phyloP scores from a whole-genome alignment of 2,113 vertebrate species.

The Aptenodytes patagonicus region DNA sequence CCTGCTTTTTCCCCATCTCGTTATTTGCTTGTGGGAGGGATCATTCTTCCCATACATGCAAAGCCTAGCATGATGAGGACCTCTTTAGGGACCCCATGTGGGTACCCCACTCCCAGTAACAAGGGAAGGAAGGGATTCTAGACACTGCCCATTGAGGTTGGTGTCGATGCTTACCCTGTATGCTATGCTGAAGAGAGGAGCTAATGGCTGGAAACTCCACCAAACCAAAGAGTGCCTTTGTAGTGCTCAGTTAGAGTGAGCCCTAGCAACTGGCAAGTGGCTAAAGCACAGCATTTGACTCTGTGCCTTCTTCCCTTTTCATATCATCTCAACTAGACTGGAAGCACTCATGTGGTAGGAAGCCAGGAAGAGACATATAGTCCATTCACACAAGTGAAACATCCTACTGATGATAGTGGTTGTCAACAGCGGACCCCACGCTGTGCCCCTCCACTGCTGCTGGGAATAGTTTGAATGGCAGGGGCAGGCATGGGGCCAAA shows the following conservation, averaged over 20 bases:
- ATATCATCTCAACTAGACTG: neutral
- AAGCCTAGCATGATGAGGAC: neutral
- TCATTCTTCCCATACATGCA: neutral
- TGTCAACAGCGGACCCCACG: neutral
- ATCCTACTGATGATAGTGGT: neutral
- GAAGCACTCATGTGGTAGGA: neutral
- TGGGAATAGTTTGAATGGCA: neutral
- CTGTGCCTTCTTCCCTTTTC: neutral
- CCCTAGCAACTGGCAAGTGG: neutral
- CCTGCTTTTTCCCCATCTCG: neutral
- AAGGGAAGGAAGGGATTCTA: neutral
- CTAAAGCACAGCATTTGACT: conserved; percentile 28
- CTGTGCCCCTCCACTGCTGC: neutral
- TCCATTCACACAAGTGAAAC: neutral
- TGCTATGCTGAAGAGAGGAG: neutral
- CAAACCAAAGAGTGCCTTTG: neutral
- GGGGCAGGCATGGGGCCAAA: neutral
- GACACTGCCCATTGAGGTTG: neutral
- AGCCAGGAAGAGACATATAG: neutral
- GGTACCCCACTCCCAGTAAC: neutral
- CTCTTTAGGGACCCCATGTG: neutral
- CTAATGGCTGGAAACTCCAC: neutral
- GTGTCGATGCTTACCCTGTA: neutral
- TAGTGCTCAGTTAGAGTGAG: neutral
- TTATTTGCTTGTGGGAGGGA: neutral